Conservation (phyloP, 2,888 invertebrate species). For the Timandra comae region DNA sequence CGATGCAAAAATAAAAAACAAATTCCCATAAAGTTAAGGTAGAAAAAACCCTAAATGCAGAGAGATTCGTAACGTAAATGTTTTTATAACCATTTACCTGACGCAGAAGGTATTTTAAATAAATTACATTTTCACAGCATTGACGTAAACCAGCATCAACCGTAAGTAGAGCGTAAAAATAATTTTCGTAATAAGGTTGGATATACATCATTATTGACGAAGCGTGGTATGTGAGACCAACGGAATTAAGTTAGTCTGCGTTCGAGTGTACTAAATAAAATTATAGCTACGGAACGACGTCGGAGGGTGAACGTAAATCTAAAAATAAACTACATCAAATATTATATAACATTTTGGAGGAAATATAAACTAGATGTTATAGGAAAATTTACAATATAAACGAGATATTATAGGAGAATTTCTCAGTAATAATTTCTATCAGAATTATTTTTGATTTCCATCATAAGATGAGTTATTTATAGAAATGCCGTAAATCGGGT, state of each 20-base stretch:
- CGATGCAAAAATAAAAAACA: too few relatives aligned
- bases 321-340: neutral
- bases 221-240: slow-evolving; percentile 9
- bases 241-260: slow-evolving; percentile 12
- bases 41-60: too few relatives aligned
- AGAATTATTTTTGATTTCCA: too few relatives aligned
- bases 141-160: neutral
- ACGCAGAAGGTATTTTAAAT: too few relatives aligned
- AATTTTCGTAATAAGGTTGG: slow-evolving; percentile 8
- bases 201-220: slow-evolving; percentile 6
- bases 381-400: neutral
- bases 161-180: slow-evolving; percentile 3
- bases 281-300: slow-evolving; percentile 4
- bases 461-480: too few relatives aligned
- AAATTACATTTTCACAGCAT: too few relatives aligned
- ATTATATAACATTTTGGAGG: neutral
- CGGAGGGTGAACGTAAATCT: neutral
- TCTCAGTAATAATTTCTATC: too few relatives aligned
- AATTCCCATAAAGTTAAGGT: too few relatives aligned
- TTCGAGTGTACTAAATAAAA: slow-evolving; percentile 14
- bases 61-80: too few relatives aligned
- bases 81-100: too few relatives aligned
- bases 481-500: too few relatives aligned
- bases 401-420: too few relatives aligned
- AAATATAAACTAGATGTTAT: neutral